phyloP scores from a whole-genome alignment of 2,797 vertebrate species.

The Podarcis lilfordi region DNA sequence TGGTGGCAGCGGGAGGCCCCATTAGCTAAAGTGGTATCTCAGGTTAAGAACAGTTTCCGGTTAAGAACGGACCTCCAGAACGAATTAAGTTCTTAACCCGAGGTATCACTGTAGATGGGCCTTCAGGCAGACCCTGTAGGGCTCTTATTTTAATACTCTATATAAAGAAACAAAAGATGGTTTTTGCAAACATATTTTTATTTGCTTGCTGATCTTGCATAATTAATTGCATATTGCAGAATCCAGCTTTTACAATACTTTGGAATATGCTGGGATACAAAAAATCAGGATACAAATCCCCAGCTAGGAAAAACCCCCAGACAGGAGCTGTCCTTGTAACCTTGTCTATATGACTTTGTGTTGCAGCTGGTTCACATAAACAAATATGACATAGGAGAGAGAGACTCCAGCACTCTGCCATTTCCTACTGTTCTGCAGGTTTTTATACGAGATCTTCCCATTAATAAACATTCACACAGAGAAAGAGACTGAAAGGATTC shows the following conservation, averaged over 20 bases:
- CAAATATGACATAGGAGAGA: slow-evolving; percentile 56
- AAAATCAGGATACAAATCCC: not conserved
- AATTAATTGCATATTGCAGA: not conserved
- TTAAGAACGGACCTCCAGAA: no score
- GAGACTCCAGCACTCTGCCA: slow-evolving; percentile 41
- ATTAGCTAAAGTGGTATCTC: no score
- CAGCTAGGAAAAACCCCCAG: not conserved
- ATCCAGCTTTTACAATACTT: not conserved
- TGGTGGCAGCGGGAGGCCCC: no score
- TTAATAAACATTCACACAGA: slow-evolving; percentile 68
- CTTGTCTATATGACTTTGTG: slow-evolving; percentile 49
- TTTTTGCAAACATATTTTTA: not conserved
- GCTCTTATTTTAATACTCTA: no score
- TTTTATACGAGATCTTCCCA: slow-evolving; percentile 60
- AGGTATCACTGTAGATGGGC: no score
- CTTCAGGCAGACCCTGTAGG: no score
- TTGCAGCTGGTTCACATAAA: slow-evolving; percentile 59
- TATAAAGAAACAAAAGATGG: not conserved
- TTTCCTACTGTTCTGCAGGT: slow-evolving; percentile 61
- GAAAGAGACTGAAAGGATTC: slow-evolving; percentile 61
- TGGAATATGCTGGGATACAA: not conserved
- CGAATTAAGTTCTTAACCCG: no score
- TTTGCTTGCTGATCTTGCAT: not conserved
- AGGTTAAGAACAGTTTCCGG: no score
- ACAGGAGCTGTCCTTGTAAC: slow-evolving; percentile 19